Evolutionary conservation across 2,113 vertebrate genomes (phyloP).

Genomic region (Ammodytes marinus): DNA sequence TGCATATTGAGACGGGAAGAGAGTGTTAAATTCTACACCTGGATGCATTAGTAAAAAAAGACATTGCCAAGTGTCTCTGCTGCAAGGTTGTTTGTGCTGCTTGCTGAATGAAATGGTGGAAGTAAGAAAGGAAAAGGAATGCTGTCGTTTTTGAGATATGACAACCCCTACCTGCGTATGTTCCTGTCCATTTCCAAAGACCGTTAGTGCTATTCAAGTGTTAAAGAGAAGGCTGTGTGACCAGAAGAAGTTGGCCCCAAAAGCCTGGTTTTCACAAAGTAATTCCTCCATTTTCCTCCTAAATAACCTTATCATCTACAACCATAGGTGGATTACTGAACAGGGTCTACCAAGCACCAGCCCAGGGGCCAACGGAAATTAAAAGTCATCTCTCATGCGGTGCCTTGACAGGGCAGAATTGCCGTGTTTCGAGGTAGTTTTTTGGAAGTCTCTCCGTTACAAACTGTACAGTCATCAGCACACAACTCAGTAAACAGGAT

Average conservation of each 20-base stretch:
- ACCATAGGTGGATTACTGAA: not conserved
- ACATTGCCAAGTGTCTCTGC: not conserved
- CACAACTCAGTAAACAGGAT: constrained; percentile 43
- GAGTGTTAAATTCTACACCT: constrained; percentile 34
- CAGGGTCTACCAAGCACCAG: not conserved
- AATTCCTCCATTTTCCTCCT: not conserved
- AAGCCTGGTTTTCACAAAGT: constrained; percentile 8
- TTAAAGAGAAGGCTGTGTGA: constrained; percentile 12
- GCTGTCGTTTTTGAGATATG: constrained; percentile 4
- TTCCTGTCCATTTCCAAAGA: constrained; percentile 19
- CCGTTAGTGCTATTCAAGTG: constrained; percentile 31
- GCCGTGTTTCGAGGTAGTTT: constrained; percentile 36
- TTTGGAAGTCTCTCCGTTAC: not conserved
- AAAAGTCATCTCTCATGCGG: not conserved
- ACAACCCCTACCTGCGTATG: constrained; percentile 8
- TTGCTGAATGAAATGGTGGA: constrained; percentile 10
- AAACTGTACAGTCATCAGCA: constrained; percentile 11
- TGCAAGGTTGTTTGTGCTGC: constrained; percentile 23
- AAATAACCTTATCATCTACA: not conserved
- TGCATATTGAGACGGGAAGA: not conserved
- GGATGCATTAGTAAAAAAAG: not conserved
- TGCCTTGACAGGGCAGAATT: not conserved
- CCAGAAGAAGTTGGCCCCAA: not conserved
- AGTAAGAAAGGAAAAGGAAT: constrained; percentile 32
- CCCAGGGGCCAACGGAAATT: not conserved